Base-by-base conservation (phyloP, 2,888 invertebrate species). In the Agriotes lineatus region DNA sequence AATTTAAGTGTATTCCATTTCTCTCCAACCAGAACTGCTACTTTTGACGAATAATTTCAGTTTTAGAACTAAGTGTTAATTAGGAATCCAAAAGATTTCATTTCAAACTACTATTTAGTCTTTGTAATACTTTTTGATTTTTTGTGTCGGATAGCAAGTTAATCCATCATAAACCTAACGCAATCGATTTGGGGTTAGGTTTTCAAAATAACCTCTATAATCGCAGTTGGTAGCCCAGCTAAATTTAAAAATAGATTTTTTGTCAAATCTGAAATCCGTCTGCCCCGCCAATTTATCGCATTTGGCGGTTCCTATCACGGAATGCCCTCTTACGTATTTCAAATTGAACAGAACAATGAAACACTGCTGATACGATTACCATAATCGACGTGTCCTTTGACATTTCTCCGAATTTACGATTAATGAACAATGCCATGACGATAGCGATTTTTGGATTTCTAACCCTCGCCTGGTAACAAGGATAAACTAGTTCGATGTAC, bases 311-410 rank as follows among this genome's bases (percentile, higher is more conserved):
- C 48, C 4, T n/a, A 16, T 45, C 5, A 20, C 19, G 45, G 12
- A 45, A 45, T 20, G 19, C 10, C 10, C 45, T 22, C 14, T 39
- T 12, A 25, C 19, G 25, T n/a, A 6, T 18, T 9, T 16, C 20
- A 48, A 48, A 25, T 48, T 48, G 48, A 16, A 45, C n/a, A 48
- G 20, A 48, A 48, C 48, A 48, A 48, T 48, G 12, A 25, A 10
- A n/a, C 3, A 18, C 9, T n/a, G n/a, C 12, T 48, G 42, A 48
- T 48, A n/a, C 14, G 12, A 12, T 39, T 48, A 52, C 10, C 33
- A 22, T 19, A 52, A 52, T 52, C 52, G n/a, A 25, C 1, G 25
- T 25, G 50, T 50, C 50, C 50, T 50, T 50, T 50, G 50, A 50
- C 50, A 16, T 50, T 25, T 50, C 25, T 30, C 30, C 2, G 25